phyloP scores from a whole-genome alignment of 2,888 invertebrate species.

The Dione vanillae region DNA sequence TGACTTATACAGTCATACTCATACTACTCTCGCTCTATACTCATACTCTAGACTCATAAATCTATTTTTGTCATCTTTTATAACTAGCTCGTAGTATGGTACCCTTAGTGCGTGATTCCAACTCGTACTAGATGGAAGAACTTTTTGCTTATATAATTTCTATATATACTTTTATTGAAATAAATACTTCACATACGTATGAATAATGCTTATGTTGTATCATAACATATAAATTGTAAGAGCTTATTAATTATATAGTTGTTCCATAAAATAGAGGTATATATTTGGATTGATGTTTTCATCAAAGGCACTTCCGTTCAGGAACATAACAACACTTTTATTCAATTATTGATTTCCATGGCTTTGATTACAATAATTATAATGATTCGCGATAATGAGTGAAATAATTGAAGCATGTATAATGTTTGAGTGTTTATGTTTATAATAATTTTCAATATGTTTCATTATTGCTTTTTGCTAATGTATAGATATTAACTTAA shows the following conservation, averaged over 20 bases:
- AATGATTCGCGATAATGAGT: not conserved
- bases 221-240: not conserved
- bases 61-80: too few species aligned
- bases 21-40: too few species aligned
- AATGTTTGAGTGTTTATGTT: not conserved
- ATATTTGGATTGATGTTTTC: not conserved
- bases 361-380: conserved; percentile 10
- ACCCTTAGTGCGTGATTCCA: too few species aligned
- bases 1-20: too few species aligned
- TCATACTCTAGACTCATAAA: too few species aligned
- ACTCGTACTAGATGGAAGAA: too few species aligned
- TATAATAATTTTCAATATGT: not conserved
- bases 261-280: not conserved
- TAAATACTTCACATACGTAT: too few species aligned
- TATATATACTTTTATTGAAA: too few species aligned
- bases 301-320: conserved; percentile 1
- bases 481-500: not conserved
- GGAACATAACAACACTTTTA: not conserved
- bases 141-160: too few species aligned
- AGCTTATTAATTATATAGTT: not conserved
- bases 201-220: too few species aligned
- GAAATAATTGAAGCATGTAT: not conserved
- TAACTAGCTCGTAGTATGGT: too few species aligned
- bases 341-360: conserved; percentile 3
- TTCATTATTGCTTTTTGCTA: not conserved